Evolutionary conservation across 2,888 invertebrate species (phyloP), one percentile per base, ranked within the genome.

Genomic region (Agapostemon virescens): DNA sequence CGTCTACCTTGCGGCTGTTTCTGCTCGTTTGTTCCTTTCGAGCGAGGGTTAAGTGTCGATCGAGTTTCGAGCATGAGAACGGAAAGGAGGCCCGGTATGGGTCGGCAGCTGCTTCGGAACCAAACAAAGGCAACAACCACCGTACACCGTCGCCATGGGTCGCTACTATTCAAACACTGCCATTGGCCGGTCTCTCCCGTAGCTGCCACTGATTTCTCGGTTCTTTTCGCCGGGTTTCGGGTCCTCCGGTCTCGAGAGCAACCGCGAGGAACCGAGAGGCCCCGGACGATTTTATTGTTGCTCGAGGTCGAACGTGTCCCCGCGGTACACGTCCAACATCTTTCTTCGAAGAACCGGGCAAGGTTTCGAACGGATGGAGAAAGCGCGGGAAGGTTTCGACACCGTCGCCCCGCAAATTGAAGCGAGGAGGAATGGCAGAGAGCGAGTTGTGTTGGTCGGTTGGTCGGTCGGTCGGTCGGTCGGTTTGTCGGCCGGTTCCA

Each of bases 41-140:
- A 55, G 69, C 74, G 84, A 84, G 84, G 87, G 85, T 86, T 88
- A 90, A 90, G 89, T 86, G 88, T 90, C 90, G 90, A 91, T 92
- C 91, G 89, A 91, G 91, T 92, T 92, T 92, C 90, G 89, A 88
- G 89, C 87, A 91, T 91, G 92, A 91, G 92, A 92, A 92, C 91
- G 90, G 91, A 90, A 91, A 89, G 89, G 87, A 89, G 89, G 87
- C 87, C 88, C 86, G 88, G 88, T 88, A 88, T 87, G 86, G 89
- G 86, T 85, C 88, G 87, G 88, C 90, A 90, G 90, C 90, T 89
- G 90, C 90, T 86, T 81, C 86, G 79, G 84, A 86, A 85, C 69
- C 84, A 86, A 90, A 89, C 89, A 89, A 90, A 90, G 89, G 88
- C 87, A 84, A 82, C 86, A 85, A 84, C 86, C 79, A 83, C 84